Base-by-base conservation (phyloP, 2,113 vertebrate species). In the Coryphaenoides rupestris region DNA sequence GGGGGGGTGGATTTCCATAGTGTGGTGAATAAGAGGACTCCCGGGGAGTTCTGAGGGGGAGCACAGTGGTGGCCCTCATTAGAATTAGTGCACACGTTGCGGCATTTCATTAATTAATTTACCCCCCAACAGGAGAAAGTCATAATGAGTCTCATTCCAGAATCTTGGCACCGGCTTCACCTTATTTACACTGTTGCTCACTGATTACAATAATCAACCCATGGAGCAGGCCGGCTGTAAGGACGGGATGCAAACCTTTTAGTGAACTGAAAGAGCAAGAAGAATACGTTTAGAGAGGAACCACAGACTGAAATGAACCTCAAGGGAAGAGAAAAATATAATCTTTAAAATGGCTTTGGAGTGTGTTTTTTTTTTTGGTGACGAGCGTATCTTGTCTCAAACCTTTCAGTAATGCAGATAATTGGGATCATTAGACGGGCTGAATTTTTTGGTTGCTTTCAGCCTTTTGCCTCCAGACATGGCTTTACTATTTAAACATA, bases 71-170 rank as follows among this genome's bases (percentile, higher is more conserved):
- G 56, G 0, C 47, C 80, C 87, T 90, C 83, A 87, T 89, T 88
- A 87, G 78, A 84, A 70, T 69, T 63, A 62, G 66, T 72, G 70
- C 49, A 60, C 78, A 75, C 66, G 59, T 77, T 66, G 72, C 58
- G 61, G 69, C 49, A 67, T 62, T 79, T 88, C 85, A 90, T 89
- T 88, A 82, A 90, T 89, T 89, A 69, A 84, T 86, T 84, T 76
- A 78, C 65, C 66, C 86, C 86, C 68, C 85, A 72, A 80, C 75
- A 86, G 86, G 86, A 83, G 85, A 79, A n/a, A 56, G 57, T 28
- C 47, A 55, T 87, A 87, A 89, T 86, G 77, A 88, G 75, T 67
- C 67, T 65, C 40, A 69, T 78, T 77, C 74, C 21, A 78, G 74
- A 76, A 67, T 75, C 68, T 66, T 40, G 33, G 33, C 73, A 68